Base-by-base conservation (phyloP, 1,140 invertebrate species). In the Hypothenemus hampei region DNA sequence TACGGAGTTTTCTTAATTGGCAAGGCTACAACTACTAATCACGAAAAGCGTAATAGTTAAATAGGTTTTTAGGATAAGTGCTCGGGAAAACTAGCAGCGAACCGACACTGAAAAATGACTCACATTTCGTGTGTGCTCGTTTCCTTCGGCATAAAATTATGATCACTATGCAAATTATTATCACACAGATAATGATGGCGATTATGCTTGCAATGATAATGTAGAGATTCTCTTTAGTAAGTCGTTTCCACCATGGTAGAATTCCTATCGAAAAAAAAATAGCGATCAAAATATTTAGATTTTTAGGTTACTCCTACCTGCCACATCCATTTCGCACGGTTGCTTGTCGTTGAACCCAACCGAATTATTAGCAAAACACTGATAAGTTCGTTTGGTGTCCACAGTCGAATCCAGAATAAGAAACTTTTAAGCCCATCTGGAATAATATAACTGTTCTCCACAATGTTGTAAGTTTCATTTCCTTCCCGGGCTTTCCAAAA, bases 51-150 rank as follows among this genome's bases (percentile, higher is more conserved):
- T 47, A 47, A 22, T 55, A 55, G 26, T 18, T 46, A 47, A 47
- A 55, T 13, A 35, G 19, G 16, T 47, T 55, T 18, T 39, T 18
- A 5, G 31, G 52, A 39, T 44, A 46, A 31, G 4, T n/a, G n/a
- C 1, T 44, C 21, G 35, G 20, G n/a, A 24, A 16, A 15, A 11
- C 6, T 7, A 37, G 16, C 11, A 31, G 23, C 15, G 24, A 19
- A 11, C 20, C 16, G 11, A 55, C 41, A 39, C 31, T 39, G 22
- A 49, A 56, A 24, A 65, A 37, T 15, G 48, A 89, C 88, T 90
- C 77, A 92, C 89, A 91, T 84, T 92, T 91, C 66, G 86, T 85
- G 62, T 84, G 82, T 46, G 83, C 83, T 58, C 86, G 77, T 72
- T 87, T 87, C 48, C 85, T 78, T 53, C 85, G 76, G 70, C 88